Base-by-base conservation (phyloP, 2,888 invertebrate genomes). In the Aspidiotus destructor region DNA sequence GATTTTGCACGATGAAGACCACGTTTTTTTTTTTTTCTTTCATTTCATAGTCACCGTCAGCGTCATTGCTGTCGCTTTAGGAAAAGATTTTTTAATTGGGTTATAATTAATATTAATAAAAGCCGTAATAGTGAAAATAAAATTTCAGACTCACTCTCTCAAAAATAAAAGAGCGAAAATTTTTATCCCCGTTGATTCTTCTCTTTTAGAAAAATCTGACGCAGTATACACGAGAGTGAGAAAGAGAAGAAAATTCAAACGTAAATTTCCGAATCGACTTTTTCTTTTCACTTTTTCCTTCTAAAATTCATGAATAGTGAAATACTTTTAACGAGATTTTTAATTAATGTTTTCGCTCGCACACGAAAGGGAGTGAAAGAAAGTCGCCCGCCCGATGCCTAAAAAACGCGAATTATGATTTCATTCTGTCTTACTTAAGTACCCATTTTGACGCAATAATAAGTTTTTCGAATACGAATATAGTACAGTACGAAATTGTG, bases 31-130 rank as follows among this genome's bases (percentile, higher is more conserved):
- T 15, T 54, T 54, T 54, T n/a, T 52, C 5, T 52, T 52, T 52
- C 5, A 52, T n/a, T 52, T 54, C 55, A 16, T 54, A 15, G 15
- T 54, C 55, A n/a, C 17, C n/a, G 9, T 54, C 55, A 13, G 9
- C 55, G 15, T 28, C 55, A n/a, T 54, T 54, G 15, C 17, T 54
- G 55, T 54, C 55, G 15, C 55, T 15, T 54, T 17, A 28, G 58
- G 40, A 67, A 67, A 67, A 52, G 60, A 60, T 48, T 40, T 67
- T 67, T 67, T 67, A 67, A 67, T 67, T 67, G 67, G 67, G 67
- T 67, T 67, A 67, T 67, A 67, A 67, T 67, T 67, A 67, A 67
- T 67, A 67, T 44, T 48, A 44, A 63, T 53, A 63, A 62, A 40
- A 63, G 28, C 28, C 28, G 1, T 28, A 28, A 28, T 28, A 28